Percentiles rank a stretch among this genome's conserved stretches.
Conservation (phyloP, 2,113 vertebrate genomes). For the Cheilinus undulatus region DNA sequence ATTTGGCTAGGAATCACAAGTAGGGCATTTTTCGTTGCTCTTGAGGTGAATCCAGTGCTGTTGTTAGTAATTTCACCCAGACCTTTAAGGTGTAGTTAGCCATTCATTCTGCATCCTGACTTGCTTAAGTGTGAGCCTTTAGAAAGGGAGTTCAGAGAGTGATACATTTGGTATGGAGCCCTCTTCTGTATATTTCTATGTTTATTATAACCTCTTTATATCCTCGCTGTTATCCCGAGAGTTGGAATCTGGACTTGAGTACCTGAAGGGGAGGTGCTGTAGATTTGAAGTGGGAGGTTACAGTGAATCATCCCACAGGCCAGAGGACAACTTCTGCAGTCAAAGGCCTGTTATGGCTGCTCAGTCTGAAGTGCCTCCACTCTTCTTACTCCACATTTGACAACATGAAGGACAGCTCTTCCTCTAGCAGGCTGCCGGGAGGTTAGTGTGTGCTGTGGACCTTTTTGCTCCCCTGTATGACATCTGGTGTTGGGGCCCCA, state of each 20-base stretch:
- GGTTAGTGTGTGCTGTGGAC: constrained; percentile 45
- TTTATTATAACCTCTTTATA: not conserved
- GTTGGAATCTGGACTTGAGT: constrained; percentile 37
- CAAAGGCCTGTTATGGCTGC: not conserved
- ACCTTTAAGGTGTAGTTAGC: too few species aligned
- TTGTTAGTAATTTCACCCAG: too few species aligned
- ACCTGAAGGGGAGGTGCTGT: constrained; percentile 16
- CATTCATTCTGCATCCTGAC: too few species aligned
- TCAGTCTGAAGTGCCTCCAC: constrained; percentile 24
- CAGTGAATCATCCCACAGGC: constrained; percentile 14
- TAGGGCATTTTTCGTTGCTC: too few species aligned
- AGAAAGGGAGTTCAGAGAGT: too few species aligned
- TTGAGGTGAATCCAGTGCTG: too few species aligned
- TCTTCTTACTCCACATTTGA: constrained; percentile 21
- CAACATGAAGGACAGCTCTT: constrained; percentile 34
- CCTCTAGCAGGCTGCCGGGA: constrained; percentile 12
- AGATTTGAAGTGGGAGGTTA: constrained; percentile 25
- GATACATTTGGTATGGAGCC: too few species aligned
- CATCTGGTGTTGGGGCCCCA: constrained; percentile 9
- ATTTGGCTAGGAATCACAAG: too few species aligned
- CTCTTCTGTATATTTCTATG: not conserved
- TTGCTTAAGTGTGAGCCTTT: too few species aligned
- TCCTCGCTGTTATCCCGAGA: not conserved
- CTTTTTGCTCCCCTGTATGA: constrained; percentile 32
- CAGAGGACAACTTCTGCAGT: constrained; percentile 19